Evolutionary conservation across 2,888 invertebrate genomes (phyloP), one percentile per base, ranked within the genome.

Genomic region (Dicycla oo): DNA sequence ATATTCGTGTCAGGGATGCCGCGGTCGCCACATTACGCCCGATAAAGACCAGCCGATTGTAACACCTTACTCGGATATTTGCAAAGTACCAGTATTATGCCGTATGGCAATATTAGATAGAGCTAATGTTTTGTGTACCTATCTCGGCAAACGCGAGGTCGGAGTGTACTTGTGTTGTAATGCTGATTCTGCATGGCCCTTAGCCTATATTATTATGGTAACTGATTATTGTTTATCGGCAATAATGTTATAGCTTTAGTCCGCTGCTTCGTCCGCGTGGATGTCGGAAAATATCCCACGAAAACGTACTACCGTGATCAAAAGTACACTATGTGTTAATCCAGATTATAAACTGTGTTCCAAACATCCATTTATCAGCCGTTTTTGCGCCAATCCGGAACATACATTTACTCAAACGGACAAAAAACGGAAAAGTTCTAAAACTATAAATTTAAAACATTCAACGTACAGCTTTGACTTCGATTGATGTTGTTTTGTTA

Each of bases 1-100:
- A 81, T 80, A 90, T 88, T 82, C 85, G 82, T 90, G 92, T 91
- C 91, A 91, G 85, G 90, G 90, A 89, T 90, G 80, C 84, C 79
- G 84, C 75, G 56, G 78, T 79, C 82, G 62, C 73, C 75, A 82
- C 65, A 76, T 61, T 58, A 69, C 53, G 65, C 66, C 67, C 62
- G 69, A 79, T 79, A 61, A 67, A 74, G 65, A 71, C 66, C 51
- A 43, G 54, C 66, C 40, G 73, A 64, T 81, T 73, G 66, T 70
- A 79, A 63, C 74, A 80, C 80, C 80, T 73, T 69, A 77, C 66
- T 75, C 71, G 69, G 80, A 67, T 83, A 80, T 75, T 80, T 67
- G 73, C 60, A 78, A 63, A 82, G 78, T 82, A 78, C 69, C 54
- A 51, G 73, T 78, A 38, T 78, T 67, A 66, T 63, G 56, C 51